phyloP scores from a whole-genome alignment of 2,888 invertebrate species.

The Alcis repandata region DNA sequence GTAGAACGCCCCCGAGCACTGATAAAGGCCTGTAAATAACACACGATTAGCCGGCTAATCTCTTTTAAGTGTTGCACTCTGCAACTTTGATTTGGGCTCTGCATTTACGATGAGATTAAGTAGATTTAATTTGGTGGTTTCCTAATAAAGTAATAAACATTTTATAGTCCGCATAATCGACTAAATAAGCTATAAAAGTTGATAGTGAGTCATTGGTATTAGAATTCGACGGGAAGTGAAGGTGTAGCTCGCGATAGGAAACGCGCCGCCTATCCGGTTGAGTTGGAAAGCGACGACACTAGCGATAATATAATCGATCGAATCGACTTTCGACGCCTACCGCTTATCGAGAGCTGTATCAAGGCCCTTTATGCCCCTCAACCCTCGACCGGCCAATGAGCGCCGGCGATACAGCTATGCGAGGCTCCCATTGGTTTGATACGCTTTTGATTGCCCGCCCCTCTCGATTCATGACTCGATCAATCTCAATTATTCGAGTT shows the following conservation, averaged over 20 bases:
- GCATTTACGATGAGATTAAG: constrained; percentile 71
- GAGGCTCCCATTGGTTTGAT: constrained; percentile 79
- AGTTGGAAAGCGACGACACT: constrained; percentile 56
- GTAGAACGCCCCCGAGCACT: constrained; percentile 69
- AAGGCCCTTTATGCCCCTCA: constrained; percentile 79
- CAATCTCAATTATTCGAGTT: constrained; percentile 81
- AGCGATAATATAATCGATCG: constrained; percentile 76
- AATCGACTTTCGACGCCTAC: constrained; percentile 79
- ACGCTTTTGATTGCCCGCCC: constrained; percentile 86
- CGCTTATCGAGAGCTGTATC: constrained; percentile 83
- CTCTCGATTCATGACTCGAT: constrained; percentile 81
- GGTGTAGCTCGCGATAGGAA: constrained; percentile 36
- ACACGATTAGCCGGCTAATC: constrained; percentile 75
- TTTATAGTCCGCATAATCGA: constrained; percentile 25
- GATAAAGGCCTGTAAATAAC: constrained; percentile 84
- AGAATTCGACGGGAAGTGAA: constrained; percentile 38
- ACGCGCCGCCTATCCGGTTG: constrained; percentile 49
- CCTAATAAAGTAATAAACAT: constrained; percentile 31
- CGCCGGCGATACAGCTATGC: constrained; percentile 59
- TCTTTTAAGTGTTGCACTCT: constrained; percentile 71
- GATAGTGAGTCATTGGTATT: constrained; percentile 30
- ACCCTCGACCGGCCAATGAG: constrained; percentile 78
- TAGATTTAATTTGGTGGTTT: constrained; percentile 36
- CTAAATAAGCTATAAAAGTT: constrained; percentile 28
- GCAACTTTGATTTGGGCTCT: constrained; percentile 70